Evolutionary conservation across 2,797 vertebrate genomes (phyloP), one percentile per base, ranked within the genome.

Genomic region (Scleropages formosus): DNA sequence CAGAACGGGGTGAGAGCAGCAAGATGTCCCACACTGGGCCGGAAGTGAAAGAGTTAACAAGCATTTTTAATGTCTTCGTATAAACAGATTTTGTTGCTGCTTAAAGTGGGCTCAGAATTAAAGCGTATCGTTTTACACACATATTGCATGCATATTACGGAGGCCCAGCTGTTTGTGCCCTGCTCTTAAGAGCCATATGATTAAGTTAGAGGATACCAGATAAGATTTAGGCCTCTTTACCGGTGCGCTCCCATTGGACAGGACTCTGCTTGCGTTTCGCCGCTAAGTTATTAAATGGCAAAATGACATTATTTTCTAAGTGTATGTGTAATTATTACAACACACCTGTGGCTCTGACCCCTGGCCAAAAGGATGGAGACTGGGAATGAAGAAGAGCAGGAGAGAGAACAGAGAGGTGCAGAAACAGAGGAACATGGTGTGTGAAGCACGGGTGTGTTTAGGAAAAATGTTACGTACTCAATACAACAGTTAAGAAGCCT

Each of bases 111-210:
- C 94, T 95, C 93, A 92, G 93, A 95, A 96, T 96, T 94, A 96
- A 96, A 96, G 94, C 94, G 84, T 96, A 99, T 99, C 96, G 83
- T 94, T 95, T 98, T 98, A 96, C 96, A 96, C 96, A 96, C 95
- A 94, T 95, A 96, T 94, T 93, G 94, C 95, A 96, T 93, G 94
- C 95, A 95, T 98, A 98, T 97, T 96, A 98, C 93, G 1, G 89
- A 94, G 96, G 87, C 96, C 93, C 97, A 98, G 96, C 97, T 99
- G 97, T 93, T 93, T 92, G 91, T 90, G 90, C 89, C 92, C 93
- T 94, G 92, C 95, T 96, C 96, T 96, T 97, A 98, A 98, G 95
- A 98, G 96, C 96, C 95, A 95, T 95, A 94, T 96, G 96, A 99
- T 99, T 98, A 95, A 97, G 96, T 99, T 98, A 99, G 95, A 94